These are phyloP conservation scores for Pissodes strobi DNA, from an alignment of 1,140 invertebrate genomes.

Conservation along the genomic window DNA sequence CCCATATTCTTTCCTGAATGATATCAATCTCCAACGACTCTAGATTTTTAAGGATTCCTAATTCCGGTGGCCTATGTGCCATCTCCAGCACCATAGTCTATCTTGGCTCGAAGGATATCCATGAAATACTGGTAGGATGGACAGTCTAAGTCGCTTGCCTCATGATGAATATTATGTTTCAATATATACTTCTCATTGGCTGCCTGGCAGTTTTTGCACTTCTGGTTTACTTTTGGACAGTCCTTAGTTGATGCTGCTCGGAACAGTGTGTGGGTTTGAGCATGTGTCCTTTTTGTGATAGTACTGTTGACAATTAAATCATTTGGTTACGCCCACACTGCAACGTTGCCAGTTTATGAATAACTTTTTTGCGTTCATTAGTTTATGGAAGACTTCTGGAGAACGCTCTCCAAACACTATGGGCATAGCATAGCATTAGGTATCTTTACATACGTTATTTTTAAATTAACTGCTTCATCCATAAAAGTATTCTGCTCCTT, in stretches of 20 bases:
- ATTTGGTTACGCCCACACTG: neutral
- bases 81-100: neutral
- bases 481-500: no score
- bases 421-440: no score
- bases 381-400: neutral
- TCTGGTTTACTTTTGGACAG: slow-evolving; percentile 10
- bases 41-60: neutral
- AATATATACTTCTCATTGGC: slow-evolving; percentile 20
- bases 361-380: neutral
- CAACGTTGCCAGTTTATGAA: neutral
- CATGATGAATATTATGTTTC: slow-evolving; percentile 7
- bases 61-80: neutral
- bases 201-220: slow-evolving; percentile 11
- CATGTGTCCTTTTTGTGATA: slow-evolving; percentile 12
- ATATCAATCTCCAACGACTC: neutral
- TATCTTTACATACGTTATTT: neutral
- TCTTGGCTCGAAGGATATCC: neutral
- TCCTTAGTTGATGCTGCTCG: neutral
- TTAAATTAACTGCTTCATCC: neutral
- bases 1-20: neutral
- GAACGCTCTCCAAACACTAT: no score
- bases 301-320: slow-evolving; percentile 19
- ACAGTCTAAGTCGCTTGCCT: slow-evolving; percentile 1
- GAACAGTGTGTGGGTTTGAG: neutral
- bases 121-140: neutral